Conservation (phyloP, 2,888 invertebrate species). For the Lasioglossum lativentre region DNA sequence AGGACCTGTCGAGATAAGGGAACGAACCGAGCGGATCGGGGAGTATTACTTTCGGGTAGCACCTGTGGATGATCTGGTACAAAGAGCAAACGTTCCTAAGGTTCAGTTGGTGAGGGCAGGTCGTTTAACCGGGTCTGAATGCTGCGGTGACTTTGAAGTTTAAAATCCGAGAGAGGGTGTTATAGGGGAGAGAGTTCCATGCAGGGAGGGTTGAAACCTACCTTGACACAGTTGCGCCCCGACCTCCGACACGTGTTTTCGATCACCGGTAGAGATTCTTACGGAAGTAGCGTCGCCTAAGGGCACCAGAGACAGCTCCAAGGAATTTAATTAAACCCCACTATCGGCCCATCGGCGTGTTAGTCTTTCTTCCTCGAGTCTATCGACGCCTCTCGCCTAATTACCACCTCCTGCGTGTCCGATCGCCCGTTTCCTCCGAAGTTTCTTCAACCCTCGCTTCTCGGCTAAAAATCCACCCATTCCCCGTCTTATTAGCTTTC, state of each 20-base stretch:
- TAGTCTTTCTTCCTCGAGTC: constrained; percentile 26
- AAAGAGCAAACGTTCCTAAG: constrained; percentile 51
- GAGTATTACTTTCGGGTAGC: constrained; percentile 41
- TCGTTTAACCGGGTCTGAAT: constrained; percentile 45
- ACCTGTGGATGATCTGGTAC: constrained; percentile 56
- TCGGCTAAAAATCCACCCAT: background rate
- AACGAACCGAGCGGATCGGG: constrained; percentile 6
- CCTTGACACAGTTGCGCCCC: constrained; percentile 72
- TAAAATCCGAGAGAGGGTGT: constrained; percentile 11
- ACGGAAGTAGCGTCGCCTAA: background rate
- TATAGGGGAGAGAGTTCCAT: background rate
- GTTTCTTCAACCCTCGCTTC: background rate
- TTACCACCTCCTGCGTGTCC: constrained; percentile 17
- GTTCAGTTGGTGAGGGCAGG: constrained; percentile 18
- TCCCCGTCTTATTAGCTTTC: background rate
- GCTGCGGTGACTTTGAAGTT: constrained; percentile 51
- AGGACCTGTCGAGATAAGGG: background rate
- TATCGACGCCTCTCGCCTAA: constrained; percentile 37
- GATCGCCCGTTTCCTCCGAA: constrained; percentile 5
- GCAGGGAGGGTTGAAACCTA: constrained; percentile 60
- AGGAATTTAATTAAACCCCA: constrained; percentile 56
- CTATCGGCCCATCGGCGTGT: constrained; percentile 17
- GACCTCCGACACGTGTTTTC: constrained; percentile 62
- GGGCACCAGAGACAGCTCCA: background rate
- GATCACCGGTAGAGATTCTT: constrained; percentile 30